A percentile compares a stretch with the other conserved stretches of the same genome.
Conservation (phyloP, 2,113 vertebrate species). For the Sinocyclocheilus rhinocerous region DNA sequence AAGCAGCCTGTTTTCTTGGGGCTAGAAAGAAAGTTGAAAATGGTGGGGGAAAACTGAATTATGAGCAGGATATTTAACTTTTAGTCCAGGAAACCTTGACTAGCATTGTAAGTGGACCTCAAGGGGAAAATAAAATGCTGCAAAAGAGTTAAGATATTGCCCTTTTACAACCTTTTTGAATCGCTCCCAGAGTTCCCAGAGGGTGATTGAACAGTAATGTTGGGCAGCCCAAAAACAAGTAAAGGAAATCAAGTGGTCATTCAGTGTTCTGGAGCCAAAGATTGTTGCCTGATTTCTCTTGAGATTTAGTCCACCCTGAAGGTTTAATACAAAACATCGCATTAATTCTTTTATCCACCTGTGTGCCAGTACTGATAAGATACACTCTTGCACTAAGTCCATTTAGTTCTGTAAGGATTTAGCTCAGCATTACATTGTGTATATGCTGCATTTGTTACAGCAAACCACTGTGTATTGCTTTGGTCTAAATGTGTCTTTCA, state of each 20-base stretch:
- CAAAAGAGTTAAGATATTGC: not conserved
- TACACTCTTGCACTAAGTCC: not conserved
- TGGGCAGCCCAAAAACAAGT: not conserved
- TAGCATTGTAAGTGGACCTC: not conserved
- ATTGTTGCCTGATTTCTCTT: not conserved
- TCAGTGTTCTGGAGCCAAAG: not conserved
- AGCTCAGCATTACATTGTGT: not conserved
- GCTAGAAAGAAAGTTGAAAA: not conserved
- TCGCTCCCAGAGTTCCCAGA: not conserved
- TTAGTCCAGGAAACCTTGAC: not conserved
- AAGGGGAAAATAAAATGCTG: not conserved
- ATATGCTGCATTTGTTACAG: not conserved
- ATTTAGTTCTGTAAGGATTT: not conserved
- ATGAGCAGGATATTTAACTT: not conserved
- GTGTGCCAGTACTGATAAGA: not conserved
- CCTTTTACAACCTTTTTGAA: not conserved
- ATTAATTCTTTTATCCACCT: not conserved
- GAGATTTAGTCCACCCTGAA: not conserved
- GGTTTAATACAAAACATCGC: not conserved
- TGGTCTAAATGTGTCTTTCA: not conserved
- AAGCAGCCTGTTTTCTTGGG: not conserved
- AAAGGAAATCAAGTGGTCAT: not conserved
- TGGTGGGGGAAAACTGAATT: not conserved
- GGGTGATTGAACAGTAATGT: not conserved
- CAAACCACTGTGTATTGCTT: not conserved